A percentile compares a stretch with the other conserved stretches of the same genome.
Evolutionary conservation across 1,140 invertebrate genomes (phyloP).

Genomic region (Neuroterus valhalla): DNA sequence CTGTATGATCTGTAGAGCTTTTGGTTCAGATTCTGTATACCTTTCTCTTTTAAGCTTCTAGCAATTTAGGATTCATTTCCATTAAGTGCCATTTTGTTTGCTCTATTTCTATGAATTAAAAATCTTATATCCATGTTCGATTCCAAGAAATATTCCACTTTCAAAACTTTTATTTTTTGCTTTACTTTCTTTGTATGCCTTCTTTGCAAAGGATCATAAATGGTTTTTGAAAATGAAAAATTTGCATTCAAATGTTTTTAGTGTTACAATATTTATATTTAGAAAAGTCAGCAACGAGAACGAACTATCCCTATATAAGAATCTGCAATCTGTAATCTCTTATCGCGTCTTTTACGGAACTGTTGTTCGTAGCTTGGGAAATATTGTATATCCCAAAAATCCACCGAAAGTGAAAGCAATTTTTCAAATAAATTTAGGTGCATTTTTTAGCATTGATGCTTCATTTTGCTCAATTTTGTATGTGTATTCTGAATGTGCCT

Average conservation of each 20-base stretch:
- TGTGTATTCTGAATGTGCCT: conserved; percentile 27
- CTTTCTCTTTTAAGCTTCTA: conserved; percentile 3
- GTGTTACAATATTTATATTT: conserved; percentile 14
- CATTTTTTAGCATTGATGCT: not conserved
- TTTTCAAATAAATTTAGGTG: not conserved
- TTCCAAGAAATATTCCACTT: not conserved
- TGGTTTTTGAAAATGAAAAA: not conserved
- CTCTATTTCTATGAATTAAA: too few relatives aligned
- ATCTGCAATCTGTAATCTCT: conserved; percentile 2
- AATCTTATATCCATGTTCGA: too few relatives aligned
- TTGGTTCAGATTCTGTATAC: conserved; percentile 41
- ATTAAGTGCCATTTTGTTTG: too few relatives aligned
- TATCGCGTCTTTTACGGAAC: not conserved
- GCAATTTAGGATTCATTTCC: too few relatives aligned
- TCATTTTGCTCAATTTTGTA: not conserved
- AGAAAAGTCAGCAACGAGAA: conserved; percentile 12
- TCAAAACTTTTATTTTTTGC: not conserved
- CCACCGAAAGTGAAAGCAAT: conserved; percentile 12
- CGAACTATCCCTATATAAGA: conserved; percentile 11
- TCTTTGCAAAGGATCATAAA: not conserved
- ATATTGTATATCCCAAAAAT: not conserved
- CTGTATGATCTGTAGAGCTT: conserved; percentile 50
- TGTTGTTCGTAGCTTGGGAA: not conserved
- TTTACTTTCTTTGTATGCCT: not conserved
- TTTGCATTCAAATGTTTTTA: not conserved